Evolutionary conservation across 1,140 invertebrate genomes (phyloP).

Genomic region (Homarus americanus): DNA sequence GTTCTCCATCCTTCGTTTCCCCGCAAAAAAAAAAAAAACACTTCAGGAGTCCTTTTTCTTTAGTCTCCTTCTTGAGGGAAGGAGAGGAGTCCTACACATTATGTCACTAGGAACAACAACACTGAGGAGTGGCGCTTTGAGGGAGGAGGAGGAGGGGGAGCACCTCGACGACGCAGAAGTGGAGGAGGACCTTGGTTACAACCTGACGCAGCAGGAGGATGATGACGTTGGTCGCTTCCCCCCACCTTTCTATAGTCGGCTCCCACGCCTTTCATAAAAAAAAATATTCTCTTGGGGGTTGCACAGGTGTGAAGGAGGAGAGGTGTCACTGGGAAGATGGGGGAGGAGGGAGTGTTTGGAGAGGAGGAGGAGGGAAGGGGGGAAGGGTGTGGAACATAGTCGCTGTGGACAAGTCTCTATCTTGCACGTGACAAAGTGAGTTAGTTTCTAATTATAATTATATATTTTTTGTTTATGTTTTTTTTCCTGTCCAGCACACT

Average conservation of each 20-base stretch:
- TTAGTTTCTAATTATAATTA: constrained; percentile 16
- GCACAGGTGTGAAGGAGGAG: too few relatives aligned
- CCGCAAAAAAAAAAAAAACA: too few relatives aligned
- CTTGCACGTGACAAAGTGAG: constrained; percentile 36
- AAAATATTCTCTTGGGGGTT: too few relatives aligned
- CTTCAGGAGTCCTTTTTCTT: too few relatives aligned
- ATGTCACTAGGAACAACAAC: not conserved
- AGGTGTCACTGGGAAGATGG: not conserved
- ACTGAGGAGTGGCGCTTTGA: not conserved
- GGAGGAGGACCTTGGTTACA: not conserved
- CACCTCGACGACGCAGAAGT: not conserved
- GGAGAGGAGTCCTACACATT: too few relatives aligned
- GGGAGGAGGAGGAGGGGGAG: not conserved
- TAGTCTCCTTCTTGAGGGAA: too few relatives aligned
- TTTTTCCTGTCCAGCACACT: constrained; percentile 54
- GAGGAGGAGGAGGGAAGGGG: not conserved
- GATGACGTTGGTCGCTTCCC: too few relatives aligned
- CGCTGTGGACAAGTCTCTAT: constrained; percentile 44
- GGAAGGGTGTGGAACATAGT: not conserved
- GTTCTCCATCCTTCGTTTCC: too few relatives aligned
- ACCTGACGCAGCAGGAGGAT: not conserved
- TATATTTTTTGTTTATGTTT: not conserved
- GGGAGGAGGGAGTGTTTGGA: not conserved
- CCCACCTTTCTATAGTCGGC: too few relatives aligned
- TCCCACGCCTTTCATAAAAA: too few relatives aligned